Evolutionary conservation across 2,888 invertebrate genomes (phyloP), one percentile per base, ranked within the genome.

Genomic region (Eilema griseolum): DNA sequence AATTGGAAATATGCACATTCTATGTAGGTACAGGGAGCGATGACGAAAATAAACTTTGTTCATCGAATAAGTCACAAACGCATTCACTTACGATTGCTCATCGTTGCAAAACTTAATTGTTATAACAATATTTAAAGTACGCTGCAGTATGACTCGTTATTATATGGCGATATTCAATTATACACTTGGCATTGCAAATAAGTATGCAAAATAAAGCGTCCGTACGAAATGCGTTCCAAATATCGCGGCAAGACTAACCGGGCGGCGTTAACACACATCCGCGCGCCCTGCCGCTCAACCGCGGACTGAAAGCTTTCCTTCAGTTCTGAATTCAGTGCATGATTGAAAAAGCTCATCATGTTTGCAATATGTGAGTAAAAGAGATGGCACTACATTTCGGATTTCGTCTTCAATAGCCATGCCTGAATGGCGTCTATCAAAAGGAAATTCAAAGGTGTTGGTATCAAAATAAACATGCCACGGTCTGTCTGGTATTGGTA

Each of bases 381-480:
- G 86, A 82, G 93, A 92, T 67, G 70, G 72, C 61, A 69, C 72
- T 74, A 85, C 61, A 68, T 85, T 80, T 76, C 60, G 73, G 71
- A 66, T 77, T 83, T 75, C 70, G 76, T 69, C 75, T 81, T 79
- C 52, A 74, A 77, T 77, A 70, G 73, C 76, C 84, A 87, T 86
- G 86, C 87, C 86, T 78, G 81, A 85, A 81, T 83, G 77, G 80
- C 79, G 83, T 85, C 83, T 85, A 86, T 86, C 85, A 87, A 86
- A 92, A 89, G 90, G 89, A 92, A 93, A 92, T 89, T 86, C 81
- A 82, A 90, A 90, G 88, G 91, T 92, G 88, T 87, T 87, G 76
- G 89, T 88, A 91, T 91, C 89, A 93, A 93, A 94, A 94, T 93
- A 93, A 93, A 93, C 92, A 90, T 90, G 86, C 87, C 88, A 75